phyloP scores from a whole-genome alignment of 2,797 vertebrate species.

The Ptychobarbus kaznakovi region DNA sequence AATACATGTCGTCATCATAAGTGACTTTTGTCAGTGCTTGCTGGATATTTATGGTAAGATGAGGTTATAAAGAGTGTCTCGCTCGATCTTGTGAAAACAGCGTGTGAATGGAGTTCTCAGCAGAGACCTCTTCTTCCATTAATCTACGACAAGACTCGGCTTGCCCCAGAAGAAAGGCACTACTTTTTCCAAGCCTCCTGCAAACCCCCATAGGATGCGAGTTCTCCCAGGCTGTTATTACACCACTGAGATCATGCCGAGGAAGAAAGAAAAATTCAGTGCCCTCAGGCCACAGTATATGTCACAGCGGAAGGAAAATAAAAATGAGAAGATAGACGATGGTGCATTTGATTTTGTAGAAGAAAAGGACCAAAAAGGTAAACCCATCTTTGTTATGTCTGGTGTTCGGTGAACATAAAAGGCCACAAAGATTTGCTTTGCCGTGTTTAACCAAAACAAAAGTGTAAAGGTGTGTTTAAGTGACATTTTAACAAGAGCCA shows the following conservation, averaged over 20 bases:
- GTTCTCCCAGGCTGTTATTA: conserved; percentile 63
- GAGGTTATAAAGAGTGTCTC: conserved; percentile 3
- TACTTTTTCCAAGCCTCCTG: conserved; percentile 34
- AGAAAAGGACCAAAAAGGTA: not conserved
- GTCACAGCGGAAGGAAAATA: conserved; percentile 47
- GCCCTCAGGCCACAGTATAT: conserved; percentile 58
- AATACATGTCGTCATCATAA: not conserved
- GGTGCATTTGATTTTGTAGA: not conserved
- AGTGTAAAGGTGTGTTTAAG: not conserved
- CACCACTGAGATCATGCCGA: conserved; percentile 53
- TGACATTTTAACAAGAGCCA: conserved; percentile 18
- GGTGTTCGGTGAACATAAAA: not conserved
- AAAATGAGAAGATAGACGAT: conserved; percentile 32
- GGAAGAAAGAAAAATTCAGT: conserved; percentile 47
- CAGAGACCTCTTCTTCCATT: conserved; percentile 59
- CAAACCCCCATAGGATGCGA: conserved; percentile 59
- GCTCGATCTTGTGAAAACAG: conserved; percentile 30
- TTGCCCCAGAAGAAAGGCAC: conserved; percentile 56
- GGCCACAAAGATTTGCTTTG: conserved; percentile 9
- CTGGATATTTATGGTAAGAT: conserved; percentile 32
- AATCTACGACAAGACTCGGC: conserved; percentile 68
- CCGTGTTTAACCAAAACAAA: conserved; percentile 39
- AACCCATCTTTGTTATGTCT: not conserved
- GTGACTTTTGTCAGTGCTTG: conserved; percentile 10
- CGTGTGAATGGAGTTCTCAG: conserved; percentile 25